Evolutionary conservation across 2,888 invertebrate genomes (phyloP).

Genomic region (Mamestra brassicae): DNA sequence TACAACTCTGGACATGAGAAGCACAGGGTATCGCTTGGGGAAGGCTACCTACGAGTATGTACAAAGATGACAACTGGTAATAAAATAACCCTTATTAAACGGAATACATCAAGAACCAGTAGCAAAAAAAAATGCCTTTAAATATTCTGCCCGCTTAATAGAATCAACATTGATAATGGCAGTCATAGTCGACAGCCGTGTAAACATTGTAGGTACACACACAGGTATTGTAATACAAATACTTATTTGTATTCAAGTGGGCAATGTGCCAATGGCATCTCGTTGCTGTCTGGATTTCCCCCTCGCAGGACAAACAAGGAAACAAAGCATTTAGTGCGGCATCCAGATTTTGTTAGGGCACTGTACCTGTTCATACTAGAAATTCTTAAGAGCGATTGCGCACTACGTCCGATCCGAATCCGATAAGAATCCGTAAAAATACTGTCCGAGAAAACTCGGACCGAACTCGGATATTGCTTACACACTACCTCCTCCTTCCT

Average conservation of each 20-base stretch:
- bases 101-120: background rate
- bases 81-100: no score
- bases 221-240: background rate
- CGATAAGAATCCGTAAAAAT: no score
- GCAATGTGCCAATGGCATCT: conserved; percentile 7
- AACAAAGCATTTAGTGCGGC: conserved; percentile 15
- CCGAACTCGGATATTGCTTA: no score
- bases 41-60: no score
- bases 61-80: no score
- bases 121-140: background rate
- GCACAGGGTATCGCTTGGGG: no score
- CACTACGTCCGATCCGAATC: no score
- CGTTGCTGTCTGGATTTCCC: conserved; percentile 9
- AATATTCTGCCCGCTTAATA: background rate
- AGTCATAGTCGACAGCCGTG: conserved; percentile 10
- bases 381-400: no score
- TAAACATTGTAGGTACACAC: conserved; percentile 27
- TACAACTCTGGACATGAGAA: no score
- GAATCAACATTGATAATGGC: conserved; percentile 26
- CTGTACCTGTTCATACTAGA: background rate
- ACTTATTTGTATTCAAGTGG: conserved; percentile 31
- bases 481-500: no score
- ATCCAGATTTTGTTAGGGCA: background rate
- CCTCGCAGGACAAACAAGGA: background rate
- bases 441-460: no score